Conservation (phyloP, 2,888 invertebrate species). For the Rhopalosiphum nymphaeae region DNA sequence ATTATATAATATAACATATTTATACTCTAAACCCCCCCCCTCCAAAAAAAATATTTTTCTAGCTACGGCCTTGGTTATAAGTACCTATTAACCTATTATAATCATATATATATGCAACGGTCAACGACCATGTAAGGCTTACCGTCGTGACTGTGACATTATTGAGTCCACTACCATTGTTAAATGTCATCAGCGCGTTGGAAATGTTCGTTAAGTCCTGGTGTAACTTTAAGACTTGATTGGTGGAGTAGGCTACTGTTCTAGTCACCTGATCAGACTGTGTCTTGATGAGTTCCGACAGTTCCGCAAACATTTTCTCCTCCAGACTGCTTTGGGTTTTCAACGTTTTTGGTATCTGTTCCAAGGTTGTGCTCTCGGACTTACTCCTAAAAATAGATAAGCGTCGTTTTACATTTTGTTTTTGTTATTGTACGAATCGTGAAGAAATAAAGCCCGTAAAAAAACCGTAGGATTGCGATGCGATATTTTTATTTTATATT, state of each 20-base stretch:
- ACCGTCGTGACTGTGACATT: background rate
- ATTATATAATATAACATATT: too few relatives aligned
- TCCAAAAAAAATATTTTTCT: too few relatives aligned
- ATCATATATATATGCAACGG: too few relatives aligned
- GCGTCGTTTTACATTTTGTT: background rate
- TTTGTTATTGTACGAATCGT: too few relatives aligned
- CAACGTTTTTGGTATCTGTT: conserved; percentile 53
- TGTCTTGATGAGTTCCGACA: conserved; percentile 46
- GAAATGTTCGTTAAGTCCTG: conserved; percentile 44
- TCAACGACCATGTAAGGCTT: background rate
- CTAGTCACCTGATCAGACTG: conserved; percentile 48
- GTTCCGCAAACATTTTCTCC: conserved; percentile 43
- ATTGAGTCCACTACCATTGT: background rate
- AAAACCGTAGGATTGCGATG: background rate
- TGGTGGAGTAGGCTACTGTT: conserved; percentile 58
- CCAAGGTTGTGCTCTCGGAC: conserved; percentile 16
- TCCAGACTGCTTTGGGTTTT: conserved; percentile 31
- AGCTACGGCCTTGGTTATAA: too few relatives aligned
- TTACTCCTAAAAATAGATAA: background rate
- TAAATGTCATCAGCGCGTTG: background rate
- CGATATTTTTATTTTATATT: background rate
- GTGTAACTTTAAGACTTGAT: conserved; percentile 50
- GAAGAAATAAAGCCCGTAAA: too few relatives aligned
- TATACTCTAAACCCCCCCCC: too few relatives aligned
- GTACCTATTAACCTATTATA: too few relatives aligned